Percentiles rank a stretch among this genome's conserved stretches.
phyloP scores from a whole-genome alignment of 2,113 vertebrate genomes.

The Steatornis caripensis region DNA sequence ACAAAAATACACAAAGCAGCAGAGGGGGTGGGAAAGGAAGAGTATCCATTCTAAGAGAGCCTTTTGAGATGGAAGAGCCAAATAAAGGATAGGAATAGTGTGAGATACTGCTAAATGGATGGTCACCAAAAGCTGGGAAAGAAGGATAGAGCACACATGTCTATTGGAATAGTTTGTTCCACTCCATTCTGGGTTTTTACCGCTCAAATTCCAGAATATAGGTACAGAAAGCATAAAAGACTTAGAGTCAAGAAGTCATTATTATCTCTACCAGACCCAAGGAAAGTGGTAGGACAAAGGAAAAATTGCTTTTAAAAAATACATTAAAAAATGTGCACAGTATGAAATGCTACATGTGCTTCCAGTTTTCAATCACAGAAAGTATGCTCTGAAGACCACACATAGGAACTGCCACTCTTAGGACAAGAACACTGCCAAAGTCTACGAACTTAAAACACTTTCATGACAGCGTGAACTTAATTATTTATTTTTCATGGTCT shows the following conservation, averaged over 20 bases:
- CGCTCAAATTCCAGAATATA: neutral
- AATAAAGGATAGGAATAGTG: neutral
- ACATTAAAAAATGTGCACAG: neutral
- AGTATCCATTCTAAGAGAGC: neutral
- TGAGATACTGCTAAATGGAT: neutral
- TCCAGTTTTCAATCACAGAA: neutral
- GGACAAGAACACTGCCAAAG: neutral
- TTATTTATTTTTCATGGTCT: neutral
- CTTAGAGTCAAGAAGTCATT: neutral
- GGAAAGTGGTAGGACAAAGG: neutral
- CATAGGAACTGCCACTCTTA: neutral
- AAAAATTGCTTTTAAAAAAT: neutral
- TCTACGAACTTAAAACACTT: neutral
- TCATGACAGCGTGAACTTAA: neutral
- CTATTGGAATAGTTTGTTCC: neutral
- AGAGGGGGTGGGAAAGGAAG: too few species aligned
- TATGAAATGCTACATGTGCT: neutral
- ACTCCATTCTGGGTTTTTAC: neutral
- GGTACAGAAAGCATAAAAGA: neutral
- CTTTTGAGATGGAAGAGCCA: neutral
- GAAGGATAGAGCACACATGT: neutral
- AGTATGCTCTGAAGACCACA: neutral
- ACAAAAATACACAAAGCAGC: neutral
- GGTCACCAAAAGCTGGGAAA: neutral
- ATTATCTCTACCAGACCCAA: neutral